Evolutionary conservation across 1,140 invertebrate species (phyloP).

Genomic region (Platyura marginata): DNA sequence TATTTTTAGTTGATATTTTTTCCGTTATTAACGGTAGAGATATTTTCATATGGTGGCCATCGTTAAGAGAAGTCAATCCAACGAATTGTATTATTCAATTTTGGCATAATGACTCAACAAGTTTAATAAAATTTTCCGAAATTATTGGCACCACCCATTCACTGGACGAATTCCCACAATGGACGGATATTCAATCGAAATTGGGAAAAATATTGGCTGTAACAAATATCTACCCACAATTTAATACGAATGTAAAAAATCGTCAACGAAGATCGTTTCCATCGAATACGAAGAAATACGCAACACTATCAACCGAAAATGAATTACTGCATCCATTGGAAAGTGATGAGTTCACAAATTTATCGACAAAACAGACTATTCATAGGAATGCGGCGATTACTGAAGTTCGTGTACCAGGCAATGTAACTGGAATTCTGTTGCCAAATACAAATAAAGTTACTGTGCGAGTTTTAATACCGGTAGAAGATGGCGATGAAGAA

Average conservation of each 20-base stretch:
- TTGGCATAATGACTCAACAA: not conserved
- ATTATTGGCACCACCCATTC: not conserved
- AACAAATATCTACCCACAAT: not conserved
- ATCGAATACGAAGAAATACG: not conserved
- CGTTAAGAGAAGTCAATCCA: not conserved
- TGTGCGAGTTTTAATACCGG: slow-evolving; percentile 17
- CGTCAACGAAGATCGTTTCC: not conserved
- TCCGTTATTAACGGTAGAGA: slow-evolving; percentile 7
- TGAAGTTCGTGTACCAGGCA: slow-evolving; percentile 10
- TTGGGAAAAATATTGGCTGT: not conserved
- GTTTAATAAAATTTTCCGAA: not conserved
- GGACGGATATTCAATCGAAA: not conserved
- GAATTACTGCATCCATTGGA: too few species aligned
- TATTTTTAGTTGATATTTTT: slow-evolving; percentile 7
- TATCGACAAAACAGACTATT: too few species aligned
- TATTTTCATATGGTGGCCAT: slow-evolving; percentile 1
- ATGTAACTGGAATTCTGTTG: slow-evolving; percentile 18
- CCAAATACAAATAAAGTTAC: slow-evolving; percentile 16
- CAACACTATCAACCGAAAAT: not conserved
- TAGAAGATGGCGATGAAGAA: slow-evolving; percentile 18
- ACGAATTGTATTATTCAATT: slow-evolving; percentile 3
- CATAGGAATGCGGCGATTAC: slow-evolving; percentile 12
- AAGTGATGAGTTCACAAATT: too few species aligned
- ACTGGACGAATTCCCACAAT: not conserved
- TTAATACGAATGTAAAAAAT: not conserved